Base-by-base conservation (phyloP, 2,888 invertebrate genomes). In the Hemicrepidius hirtus region DNA sequence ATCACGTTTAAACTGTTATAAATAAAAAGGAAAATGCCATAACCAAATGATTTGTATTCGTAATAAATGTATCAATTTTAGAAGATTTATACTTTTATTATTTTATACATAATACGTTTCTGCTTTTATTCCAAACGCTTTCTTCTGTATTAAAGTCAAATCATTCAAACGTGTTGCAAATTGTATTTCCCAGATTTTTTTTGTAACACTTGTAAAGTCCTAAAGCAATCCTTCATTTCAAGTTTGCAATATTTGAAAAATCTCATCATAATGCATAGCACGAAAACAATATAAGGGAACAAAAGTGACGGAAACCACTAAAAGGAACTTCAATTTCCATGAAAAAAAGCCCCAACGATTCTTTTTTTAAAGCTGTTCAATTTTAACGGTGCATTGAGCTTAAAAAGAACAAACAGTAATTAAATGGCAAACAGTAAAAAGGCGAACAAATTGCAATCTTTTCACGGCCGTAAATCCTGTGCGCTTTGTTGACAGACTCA, bases 391-490 rank as follows among this genome's bases (percentile, higher is more conserved):
- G 13, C 41, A 41, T 1, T 13, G 16, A 24, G 21, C 24, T 10
- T 5, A 24, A 49, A 49, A 49, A 12, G 49, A 49, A 49, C 49
- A 49, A 49, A 49, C 44, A 44, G 24, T 24, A 49, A 49, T 37
- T 59, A 40, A 59, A 59, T 16, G 59, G 37, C 35, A 59, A 37
- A 59, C 21, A 37, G 32, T 32, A 21, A 35, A 35, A 57, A 55
- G 28, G 16, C n/a, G 28, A 55, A 35, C 32, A 55, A 55, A 55
- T 18, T 16, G 16, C 55, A 9, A 55, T 24, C 35, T 55, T 35
- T 16, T 35, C 10, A 18, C 6, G n/a, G 32, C 5, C n/a, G 16
- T 18, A 55, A 13, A 44, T 44, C 16, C 18, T 16, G 9, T 18
- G 9, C 16, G 16, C 18, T 24, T 20, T 49, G 49, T 21, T 21